phyloP scores from a whole-genome alignment of 2,888 invertebrate species.

The Diloba caeruleocephala region DNA sequence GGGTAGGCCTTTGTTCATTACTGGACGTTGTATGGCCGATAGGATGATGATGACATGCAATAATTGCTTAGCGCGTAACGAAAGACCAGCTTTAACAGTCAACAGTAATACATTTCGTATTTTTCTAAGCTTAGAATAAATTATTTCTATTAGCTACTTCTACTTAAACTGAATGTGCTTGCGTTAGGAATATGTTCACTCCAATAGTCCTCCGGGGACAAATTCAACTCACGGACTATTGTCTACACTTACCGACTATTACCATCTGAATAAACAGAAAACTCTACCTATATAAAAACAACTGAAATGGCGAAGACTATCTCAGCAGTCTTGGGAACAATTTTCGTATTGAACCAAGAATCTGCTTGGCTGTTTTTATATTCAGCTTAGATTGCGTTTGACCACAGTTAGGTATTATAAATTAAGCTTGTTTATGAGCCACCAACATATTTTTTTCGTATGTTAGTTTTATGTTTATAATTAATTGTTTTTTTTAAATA shows the following conservation, averaged over 20 bases:
- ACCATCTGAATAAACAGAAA: slow-evolving; percentile 29
- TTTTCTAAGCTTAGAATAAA: no score
- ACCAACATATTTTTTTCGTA: no score
- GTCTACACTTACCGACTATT: slow-evolving; percentile 35
- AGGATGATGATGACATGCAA: no score
- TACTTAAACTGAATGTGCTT: slow-evolving; percentile 33
- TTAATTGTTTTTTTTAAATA: no score
- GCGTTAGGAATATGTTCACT: slow-evolving; percentile 16
- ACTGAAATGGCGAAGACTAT: slow-evolving; percentile 7
- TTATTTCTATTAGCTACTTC: slow-evolving; percentile 35
- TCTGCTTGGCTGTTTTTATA: slow-evolving; percentile 26
- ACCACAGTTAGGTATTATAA: neutral
- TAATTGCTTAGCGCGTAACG: no score
- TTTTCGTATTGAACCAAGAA: slow-evolving; percentile 19
- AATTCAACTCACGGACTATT: slow-evolving; percentile 34
- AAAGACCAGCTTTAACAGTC: no score
- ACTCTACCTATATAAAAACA: neutral
- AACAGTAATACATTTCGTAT: no score
- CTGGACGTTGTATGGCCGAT: no score
- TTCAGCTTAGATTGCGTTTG: neutral
- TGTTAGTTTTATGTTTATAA: no score
- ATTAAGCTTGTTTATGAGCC: no score
- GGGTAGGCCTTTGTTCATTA: no score
- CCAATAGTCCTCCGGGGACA: slow-evolving; percentile 26
- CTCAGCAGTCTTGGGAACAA: slow-evolving; percentile 17